phyloP scores from a whole-genome alignment of 2,888 invertebrate genomes.

The Drosophila buzzatii region DNA sequence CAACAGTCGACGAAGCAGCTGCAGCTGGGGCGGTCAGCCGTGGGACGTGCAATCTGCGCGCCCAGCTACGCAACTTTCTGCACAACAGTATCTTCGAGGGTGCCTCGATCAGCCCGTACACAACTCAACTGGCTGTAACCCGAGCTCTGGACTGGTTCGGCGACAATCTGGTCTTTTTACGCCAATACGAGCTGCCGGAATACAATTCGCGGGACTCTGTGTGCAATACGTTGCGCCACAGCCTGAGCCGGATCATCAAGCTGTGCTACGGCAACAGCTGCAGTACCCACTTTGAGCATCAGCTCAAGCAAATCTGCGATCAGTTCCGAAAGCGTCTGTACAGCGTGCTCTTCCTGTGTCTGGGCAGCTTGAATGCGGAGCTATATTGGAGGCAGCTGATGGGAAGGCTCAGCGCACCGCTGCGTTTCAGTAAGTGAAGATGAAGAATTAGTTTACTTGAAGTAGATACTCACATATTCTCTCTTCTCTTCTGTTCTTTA shows the following conservation, averaged over 20 bases:
- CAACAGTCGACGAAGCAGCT: not conserved
- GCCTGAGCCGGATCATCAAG: conserved; percentile 78
- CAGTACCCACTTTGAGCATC: conserved; percentile 77
- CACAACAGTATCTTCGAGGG: conserved; percentile 78
- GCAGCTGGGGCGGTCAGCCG: not conserved
- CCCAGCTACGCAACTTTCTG: conserved; percentile 78
- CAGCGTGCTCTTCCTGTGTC: conserved; percentile 82
- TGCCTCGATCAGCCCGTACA: conserved; percentile 76
- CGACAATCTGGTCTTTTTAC: conserved; percentile 77
- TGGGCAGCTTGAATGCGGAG: conserved; percentile 83
- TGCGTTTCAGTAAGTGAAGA: conserved; percentile 68
- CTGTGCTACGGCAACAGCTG: conserved; percentile 56
- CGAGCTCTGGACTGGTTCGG: conserved; percentile 81
- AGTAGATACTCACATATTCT: not conserved
- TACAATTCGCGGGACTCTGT: conserved; percentile 84
- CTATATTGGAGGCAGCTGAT: conserved; percentile 83
- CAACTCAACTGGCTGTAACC: conserved; percentile 76
- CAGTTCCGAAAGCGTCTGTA: conserved; percentile 82
- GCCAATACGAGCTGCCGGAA: conserved; percentile 82
- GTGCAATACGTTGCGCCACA: conserved; percentile 80
- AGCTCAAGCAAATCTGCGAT: conserved; percentile 76
- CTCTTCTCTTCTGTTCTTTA: conserved; percentile 20
- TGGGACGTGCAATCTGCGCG: conserved; percentile 66
- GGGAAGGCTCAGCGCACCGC: conserved; percentile 68
- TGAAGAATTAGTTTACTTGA: not conserved